Evolutionary conservation across 2,797 vertebrate species (phyloP), one percentile per base, ranked within the genome.

Genomic region (Pteronotus mesoamericanus): DNA sequence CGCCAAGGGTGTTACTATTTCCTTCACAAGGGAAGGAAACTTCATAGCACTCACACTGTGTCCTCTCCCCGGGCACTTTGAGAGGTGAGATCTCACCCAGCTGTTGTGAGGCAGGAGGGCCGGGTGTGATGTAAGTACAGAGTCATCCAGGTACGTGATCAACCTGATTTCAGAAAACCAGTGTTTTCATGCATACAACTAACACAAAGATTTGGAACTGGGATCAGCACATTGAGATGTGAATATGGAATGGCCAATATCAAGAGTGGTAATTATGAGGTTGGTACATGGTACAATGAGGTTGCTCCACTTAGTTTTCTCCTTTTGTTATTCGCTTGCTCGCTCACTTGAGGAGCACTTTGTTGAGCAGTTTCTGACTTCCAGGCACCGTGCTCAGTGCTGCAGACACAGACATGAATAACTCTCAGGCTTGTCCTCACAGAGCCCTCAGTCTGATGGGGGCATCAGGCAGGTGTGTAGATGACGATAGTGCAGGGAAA

Each of bases 1-100:
- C 57, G 0, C 14, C 42, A 26, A 26, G 57, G 37, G 86, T 89
- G 89, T 79, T 91, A 89, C 97, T 93, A 34, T 68, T 69, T 82
- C 53, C 86, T 86, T 85, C 0, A 0, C 18, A 5, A 78, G 44
- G 68, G 72, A 37, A 85, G 57, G 61, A 77, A 77, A 53, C 19
- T 66, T 59, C 53, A 3, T 26, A 26, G 75, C n/a, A 4, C 46
- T 68, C 42, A 37, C 14, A 9, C 22, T 0, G 1, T 29, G 34
- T 24, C 46, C 29, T 92, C 29, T 85, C 29, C 82, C 53, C 0
- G 0, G 34, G 64, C 29, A 0, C 37, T 64, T 12, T 7, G 34
- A 66, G 55, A 75, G 68, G 93, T 53, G 91, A 91, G 78, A 86
- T 91, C 95, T 95, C 69, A 1, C 77, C 24, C 0, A 0, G 51